Percentiles rank a stretch among this genome's conserved stretches.
phyloP scores from a whole-genome alignment of 1,140 invertebrate genomes.

The Lamellibrachia luymesi region DNA sequence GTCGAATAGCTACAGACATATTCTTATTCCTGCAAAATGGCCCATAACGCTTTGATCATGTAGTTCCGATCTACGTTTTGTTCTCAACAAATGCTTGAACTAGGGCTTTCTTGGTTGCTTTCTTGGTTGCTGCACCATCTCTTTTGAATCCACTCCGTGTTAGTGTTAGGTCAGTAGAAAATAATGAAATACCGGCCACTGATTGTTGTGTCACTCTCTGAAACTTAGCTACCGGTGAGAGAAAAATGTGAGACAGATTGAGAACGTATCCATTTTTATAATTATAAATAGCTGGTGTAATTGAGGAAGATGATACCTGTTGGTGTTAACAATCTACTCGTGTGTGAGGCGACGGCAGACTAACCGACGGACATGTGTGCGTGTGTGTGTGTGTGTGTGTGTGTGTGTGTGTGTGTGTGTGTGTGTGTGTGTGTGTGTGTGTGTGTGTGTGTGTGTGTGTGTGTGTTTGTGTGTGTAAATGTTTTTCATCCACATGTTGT shows the following conservation, averaged over 20 bases:
- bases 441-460: slow-evolving; percentile 16
- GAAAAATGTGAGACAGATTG: neutral
- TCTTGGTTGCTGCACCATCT: no score
- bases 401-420: slow-evolving; percentile 28
- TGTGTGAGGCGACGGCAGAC: no score
- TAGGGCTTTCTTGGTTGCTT: no score
- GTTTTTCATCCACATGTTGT: no score
- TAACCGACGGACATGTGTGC: neutral
- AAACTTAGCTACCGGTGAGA: neutral
- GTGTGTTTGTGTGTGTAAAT: no score
- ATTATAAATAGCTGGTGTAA: neutral
- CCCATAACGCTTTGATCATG: no score
- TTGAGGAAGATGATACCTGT: neutral
- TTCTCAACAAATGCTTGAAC: no score
- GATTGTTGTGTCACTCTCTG: no score
- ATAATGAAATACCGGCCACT: no score
- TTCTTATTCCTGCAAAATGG: neutral
- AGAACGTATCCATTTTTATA: neutral
- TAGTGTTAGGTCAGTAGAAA: no score
- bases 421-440: slow-evolving; percentile 26
- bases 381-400: slow-evolving; percentile 22
- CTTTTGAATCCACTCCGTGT: no score
- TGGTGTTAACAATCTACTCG: neutral
- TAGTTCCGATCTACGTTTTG: no score
- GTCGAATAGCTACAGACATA: neutral